Base-by-base conservation (phyloP, 2,888 invertebrate genomes). In the Trachelus troglodyta region DNA sequence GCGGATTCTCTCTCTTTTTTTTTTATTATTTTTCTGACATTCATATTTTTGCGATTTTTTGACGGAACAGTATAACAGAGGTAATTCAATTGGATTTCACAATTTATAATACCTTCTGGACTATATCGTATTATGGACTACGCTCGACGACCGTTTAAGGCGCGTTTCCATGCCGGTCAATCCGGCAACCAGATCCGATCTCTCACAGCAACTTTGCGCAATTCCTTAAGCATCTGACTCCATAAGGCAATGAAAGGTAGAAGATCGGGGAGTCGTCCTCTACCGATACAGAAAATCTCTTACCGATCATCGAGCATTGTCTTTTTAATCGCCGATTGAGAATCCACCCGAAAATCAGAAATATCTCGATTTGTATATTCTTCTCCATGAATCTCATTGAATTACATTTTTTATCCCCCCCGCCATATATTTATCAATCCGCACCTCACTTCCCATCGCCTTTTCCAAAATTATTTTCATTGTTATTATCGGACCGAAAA, bases 401-500 rank as follows among this genome's bases (percentile, higher is more conserved):
- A 15, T 15, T 1, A 37, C 0, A 4, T 12, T 40, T 15, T 40
- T 15, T 15, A 1, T 6, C 15, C 34, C 34, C 9, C 37, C 4
- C 3, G 3, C 12, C 35, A 12, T 12, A 12, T 6, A 40, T 15
- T 15, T 40, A 15, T 40, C 40, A 4, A 15, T 0, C 2, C 4
- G 15, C 6, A 15, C 15, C 15, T 4, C 2, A 40, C 0, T 0
- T 40, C 15, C 0, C 4, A 40, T 15, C 40, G 1, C 0, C 0
- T 40, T 15, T 6, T 15, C 1, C 15, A 0, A 40, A 40, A 35
- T 37, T 34, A 34, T 56, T 69, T 69, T 37, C 56, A 69, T 74
- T 69, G 34, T 40, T 34, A n/a, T 71, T 34, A 40, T 56, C 40
- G 4, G 4, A 34, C 34, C 79, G 79, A 75, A 81, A 81, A 81